Evolutionary conservation across 2,113 vertebrate genomes (phyloP), one percentile per base, ranked within the genome.

Genomic region (Channa argus): DNA sequence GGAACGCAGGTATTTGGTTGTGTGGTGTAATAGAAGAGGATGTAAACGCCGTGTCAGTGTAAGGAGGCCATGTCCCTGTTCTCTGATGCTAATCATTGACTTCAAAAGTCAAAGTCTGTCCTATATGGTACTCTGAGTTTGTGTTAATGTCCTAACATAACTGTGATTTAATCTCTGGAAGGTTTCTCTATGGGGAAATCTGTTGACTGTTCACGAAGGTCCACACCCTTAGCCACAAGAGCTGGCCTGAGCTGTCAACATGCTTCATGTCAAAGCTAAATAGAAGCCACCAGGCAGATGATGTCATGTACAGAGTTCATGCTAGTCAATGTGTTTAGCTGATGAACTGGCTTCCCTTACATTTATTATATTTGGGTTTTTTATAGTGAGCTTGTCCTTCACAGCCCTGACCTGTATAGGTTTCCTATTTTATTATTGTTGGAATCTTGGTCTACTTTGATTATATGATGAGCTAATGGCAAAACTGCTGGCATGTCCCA

Each of bases 211-310:
- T 85, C 71, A 76, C 47, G 52, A 90, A 53, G 80, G 84, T 85
- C 87, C 88, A 81, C 91, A 81, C 91, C 91, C 91, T 83, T 66
- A 80, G 76, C 89, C 87, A 37, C 91, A 80, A 56, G 72, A 79
- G 68, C 67, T 84, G 87, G 76, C 75, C 34, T 50, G 50, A 77
- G 47, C 61, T 56, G 34, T 85, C 79, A 82, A 69, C 80, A 69
- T 43, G 38, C 64, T 81, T 63, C 65, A 69, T 68, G 83, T 80
- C 71, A 24, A 72, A 84, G 79, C 38, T 74, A 90, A 90, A 91
- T 84, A 87, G 84, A 82, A 77, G 72, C 69, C 80, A 82, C 74
- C 61, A 59, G 61, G 72, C 67, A 1, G 43, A 71, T 92, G 86
- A 91, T 87, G 89, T 93, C 88, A 93, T 83, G 62, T 45, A 8